Conservation (phyloP, 2,797 vertebrate genomes). For the Pseudomugil gertrudae region DNA sequence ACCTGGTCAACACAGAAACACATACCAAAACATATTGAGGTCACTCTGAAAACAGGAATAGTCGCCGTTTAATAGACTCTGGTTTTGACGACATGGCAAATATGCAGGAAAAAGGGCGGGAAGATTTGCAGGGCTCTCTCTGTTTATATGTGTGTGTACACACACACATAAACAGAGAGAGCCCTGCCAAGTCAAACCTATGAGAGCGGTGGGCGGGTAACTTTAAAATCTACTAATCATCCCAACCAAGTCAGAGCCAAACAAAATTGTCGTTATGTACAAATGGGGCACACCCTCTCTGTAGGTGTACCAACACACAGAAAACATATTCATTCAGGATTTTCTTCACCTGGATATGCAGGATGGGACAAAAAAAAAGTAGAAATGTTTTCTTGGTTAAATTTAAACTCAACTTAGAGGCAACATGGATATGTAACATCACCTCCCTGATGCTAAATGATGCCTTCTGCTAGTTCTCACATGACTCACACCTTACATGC, state of each 20-base stretch:
- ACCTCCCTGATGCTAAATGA: not conserved
- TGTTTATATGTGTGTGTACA: too few relatives aligned
- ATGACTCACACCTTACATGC: constrained; percentile 51
- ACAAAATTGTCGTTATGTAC: constrained; percentile 63
- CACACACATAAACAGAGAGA: constrained; percentile 9
- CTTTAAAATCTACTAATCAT: constrained; percentile 54
- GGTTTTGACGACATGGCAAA: constrained; percentile 53
- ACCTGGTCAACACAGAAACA: constrained; percentile 62
- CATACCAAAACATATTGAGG: constrained; percentile 73
- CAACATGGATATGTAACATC: not conserved
- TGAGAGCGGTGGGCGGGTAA: constrained; percentile 59
- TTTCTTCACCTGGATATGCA: not conserved
- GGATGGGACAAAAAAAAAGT: not conserved
- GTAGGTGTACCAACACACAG: constrained; percentile 12
- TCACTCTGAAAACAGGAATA: constrained; percentile 66
- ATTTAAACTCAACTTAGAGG: constrained; percentile 1
- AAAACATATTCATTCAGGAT: constrained; percentile 33
- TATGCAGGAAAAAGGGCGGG: constrained; percentile 46
- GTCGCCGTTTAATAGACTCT: constrained; percentile 57
- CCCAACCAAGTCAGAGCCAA: constrained; percentile 44
- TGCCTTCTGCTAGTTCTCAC: constrained; percentile 3
- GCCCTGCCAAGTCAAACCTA: constrained; percentile 63
- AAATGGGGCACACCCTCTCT: constrained; percentile 41
- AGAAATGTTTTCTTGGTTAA: not conserved
- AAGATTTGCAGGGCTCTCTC: too few relatives aligned